Base-by-base conservation (phyloP, 1,140 invertebrate genomes). In the Papilio xuthus region DNA sequence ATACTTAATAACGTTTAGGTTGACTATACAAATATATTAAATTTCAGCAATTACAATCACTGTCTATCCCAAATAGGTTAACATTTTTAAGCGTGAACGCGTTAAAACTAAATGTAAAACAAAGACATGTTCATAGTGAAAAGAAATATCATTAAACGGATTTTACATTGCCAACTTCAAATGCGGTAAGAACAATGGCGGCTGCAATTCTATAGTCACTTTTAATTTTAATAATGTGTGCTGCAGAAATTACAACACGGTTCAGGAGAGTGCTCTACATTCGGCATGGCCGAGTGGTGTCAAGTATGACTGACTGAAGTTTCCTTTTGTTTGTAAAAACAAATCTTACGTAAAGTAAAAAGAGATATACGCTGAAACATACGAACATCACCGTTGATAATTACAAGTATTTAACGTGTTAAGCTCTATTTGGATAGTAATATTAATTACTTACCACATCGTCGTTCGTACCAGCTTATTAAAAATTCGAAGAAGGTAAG, bases 221-320 rank as follows among this genome's bases (percentile, higher is more conserved):
- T 63, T 63, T 63, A 63, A 63, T 63, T 63, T 63, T 63, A 63
- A 63, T 63, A 63, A 63, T 63, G 60, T 63, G 60, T 63, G 60
- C 13, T 26, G 60, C 23, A 63, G 60, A 63, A 63, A 63, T 63
- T 28, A 32, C 60, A 63, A 63, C 23, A 28, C 60, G 26, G 60
- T 67, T 28, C 60, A 28, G 23, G 26, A 28, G 12, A 67, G 60
- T 28, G 60, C 23, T 28, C 23, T 28, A 67, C 60, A 67, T 67
- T 67, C 60, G 60, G 60, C 23, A 67, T 28, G 60, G 60, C 13
- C 23, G 26, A 67, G 60, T 67, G 60, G 26, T 67, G 60, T 67
- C 60, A 67, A 67, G 60, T 28, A 67, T 28, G 26, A 28, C 26
- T 67, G 56, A 60, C 56, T 60, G 60, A 67, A 67, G 60, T 67